These are phyloP conservation scores for Laspeyria flexula DNA, from an alignment of 2,888 invertebrate genomes.

Conservation along the genomic window DNA sequence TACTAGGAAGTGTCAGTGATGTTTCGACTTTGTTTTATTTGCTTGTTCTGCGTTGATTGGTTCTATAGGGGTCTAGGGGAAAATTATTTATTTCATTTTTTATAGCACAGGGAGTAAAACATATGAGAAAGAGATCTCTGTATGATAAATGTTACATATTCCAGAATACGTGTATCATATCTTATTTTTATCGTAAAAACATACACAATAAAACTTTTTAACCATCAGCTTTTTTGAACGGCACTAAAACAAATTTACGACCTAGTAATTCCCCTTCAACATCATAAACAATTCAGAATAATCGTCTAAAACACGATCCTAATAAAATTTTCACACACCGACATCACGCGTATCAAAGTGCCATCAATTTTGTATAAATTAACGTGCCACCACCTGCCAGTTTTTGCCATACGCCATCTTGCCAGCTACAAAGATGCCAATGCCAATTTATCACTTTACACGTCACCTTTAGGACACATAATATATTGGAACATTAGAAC, in stretches of 20 bases:
- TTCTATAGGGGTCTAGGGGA: conserved; percentile 20
- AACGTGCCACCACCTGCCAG: conserved; percentile 65
- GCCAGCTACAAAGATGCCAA: conserved; percentile 59
- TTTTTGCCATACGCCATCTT: conserved; percentile 55
- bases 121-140: background rate
- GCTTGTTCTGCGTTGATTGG: conserved; percentile 37
- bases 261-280: background rate
- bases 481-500: conserved; percentile 82
- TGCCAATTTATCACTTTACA: conserved; percentile 73
- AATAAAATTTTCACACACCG: conserved; percentile 44
- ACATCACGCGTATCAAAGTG: conserved; percentile 34
- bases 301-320: conserved; percentile 28
- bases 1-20: conserved; percentile 56
- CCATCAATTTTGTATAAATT: conserved; percentile 53
- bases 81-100: conserved; percentile 4
- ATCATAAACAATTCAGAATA: background rate
- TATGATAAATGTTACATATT: background rate
- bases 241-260: conserved; percentile 1
- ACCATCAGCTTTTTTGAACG: background rate
- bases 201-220: background rate
- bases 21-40: conserved; percentile 58
- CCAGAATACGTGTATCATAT: background rate
- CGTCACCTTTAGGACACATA: conserved; percentile 74
- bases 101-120: background rate
- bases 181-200: background rate